Base-by-base conservation (phyloP, 2,113 vertebrate species). In the Myrmophylax atrothorax region DNA sequence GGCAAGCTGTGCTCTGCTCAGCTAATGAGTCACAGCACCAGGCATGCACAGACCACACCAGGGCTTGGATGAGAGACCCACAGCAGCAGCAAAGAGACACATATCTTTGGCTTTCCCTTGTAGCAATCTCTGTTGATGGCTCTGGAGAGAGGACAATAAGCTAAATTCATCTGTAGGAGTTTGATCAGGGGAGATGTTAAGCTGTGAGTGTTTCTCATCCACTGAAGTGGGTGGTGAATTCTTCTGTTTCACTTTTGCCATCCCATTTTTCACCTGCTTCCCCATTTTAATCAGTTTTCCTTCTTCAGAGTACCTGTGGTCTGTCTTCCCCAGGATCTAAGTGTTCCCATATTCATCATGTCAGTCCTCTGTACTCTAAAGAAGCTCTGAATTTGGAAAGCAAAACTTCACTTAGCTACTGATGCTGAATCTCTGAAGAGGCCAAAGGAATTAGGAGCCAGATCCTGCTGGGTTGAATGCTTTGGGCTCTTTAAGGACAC, bases 1-100 rank as follows among this genome's bases (percentile, higher is more conserved):
- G 74, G 76, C 81, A 82, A 84, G 81, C 68, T 86, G 49, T n/a
- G 83, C 76, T 91, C 42, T 35, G 19, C 10, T 67, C 62, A 7
- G n/a, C 19, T 40, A 55, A 35, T 92, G 87, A 94, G 75, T 89
- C 95, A 85, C 44, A 37, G 89, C 60, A 83, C 25, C 75, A 92
- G 74, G 70, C 49, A 3, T 40, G 84, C 50, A 55, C 75, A 60
- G 60, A 63, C 37, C 69, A 33, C 83, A 69, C 58, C 73, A 44
- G 17, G 22, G 11, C n/a, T 7, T 3, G 1, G n/a, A 84, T 44
- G 53, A 42, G 60, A 49, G 47, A 83, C 74, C 68, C 70, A 9
- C 49, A 49, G 77, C 23, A 55, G 50, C 12, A 64, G 14, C 70
- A 62, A 9, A 59, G 42, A 29, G 31, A 40, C 23, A 49, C 50